phyloP scores from a whole-genome alignment of 2,888 invertebrate genomes.

The Luperina testacea region DNA sequence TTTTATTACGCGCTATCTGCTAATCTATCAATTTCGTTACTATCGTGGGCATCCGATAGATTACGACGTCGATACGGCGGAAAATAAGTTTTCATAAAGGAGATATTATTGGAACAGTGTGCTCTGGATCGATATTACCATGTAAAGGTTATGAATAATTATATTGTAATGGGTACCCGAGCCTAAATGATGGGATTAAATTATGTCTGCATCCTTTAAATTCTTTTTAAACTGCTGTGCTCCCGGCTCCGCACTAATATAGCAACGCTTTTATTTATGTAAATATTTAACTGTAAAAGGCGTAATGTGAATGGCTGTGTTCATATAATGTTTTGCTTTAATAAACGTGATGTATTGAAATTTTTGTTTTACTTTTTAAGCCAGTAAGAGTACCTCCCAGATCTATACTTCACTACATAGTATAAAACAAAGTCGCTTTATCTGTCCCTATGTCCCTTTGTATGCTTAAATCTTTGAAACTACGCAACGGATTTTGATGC shows the following conservation, averaged over 20 bases:
- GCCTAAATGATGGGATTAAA: slow-evolving; percentile 4
- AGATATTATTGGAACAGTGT: background rate
- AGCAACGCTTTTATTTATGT: slow-evolving; percentile 15
- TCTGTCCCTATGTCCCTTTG: too few species aligned
- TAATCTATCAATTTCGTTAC: slow-evolving; percentile 41
- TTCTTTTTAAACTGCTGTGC: background rate
- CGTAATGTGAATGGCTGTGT: slow-evolving; percentile 48
- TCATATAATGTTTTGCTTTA: slow-evolving; percentile 44
- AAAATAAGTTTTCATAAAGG: slow-evolving; percentile 1
- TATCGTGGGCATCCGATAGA: slow-evolving; percentile 28
- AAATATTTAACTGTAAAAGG: slow-evolving; percentile 32
- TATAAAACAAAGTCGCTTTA: too few species aligned
- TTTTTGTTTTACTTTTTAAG: slow-evolving; percentile 18
- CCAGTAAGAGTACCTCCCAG: background rate
- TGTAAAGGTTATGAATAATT: background rate
- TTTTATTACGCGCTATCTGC: slow-evolving; percentile 12
- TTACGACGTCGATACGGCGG: slow-evolving; percentile 19
- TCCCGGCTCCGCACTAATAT: background rate
- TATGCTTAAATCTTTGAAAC: too few species aligned
- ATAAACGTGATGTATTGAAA: slow-evolving; percentile 30
- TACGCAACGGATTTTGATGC: too few species aligned
- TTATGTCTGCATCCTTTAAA: slow-evolving; percentile 9
- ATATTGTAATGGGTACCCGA: background rate
- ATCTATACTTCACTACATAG: too few species aligned
- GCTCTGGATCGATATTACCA: background rate